Evolutionary conservation across 1,140 invertebrate genomes (phyloP).

Genomic region (Laodelphax striatellus): DNA sequence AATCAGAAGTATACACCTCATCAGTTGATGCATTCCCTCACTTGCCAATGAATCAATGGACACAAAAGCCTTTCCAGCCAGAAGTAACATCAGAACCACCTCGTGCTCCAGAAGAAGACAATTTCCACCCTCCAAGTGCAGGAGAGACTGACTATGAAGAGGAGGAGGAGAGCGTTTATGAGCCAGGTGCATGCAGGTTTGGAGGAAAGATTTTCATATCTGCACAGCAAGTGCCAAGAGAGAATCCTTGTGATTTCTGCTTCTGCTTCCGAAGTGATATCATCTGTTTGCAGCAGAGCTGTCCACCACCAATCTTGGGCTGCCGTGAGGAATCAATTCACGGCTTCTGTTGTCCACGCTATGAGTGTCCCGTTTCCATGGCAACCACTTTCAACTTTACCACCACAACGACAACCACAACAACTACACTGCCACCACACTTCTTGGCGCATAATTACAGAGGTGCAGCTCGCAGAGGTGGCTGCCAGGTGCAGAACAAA

Average conservation of each 20-base stretch:
- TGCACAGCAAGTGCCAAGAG: constrained; percentile 85
- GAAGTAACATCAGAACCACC: constrained; percentile 12
- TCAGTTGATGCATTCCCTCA: background rate
- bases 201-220: constrained; percentile 86
- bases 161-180: constrained; percentile 60
- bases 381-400: constrained; percentile 63
- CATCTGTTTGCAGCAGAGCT: constrained; percentile 88
- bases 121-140: constrained; percentile 25
- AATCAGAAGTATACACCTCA: background rate
- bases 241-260: constrained; percentile 91
- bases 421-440: constrained; percentile 71
- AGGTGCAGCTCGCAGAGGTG: constrained; percentile 54
- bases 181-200: constrained; percentile 80
- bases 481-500: constrained; percentile 71
- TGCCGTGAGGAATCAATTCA: constrained; percentile 83
- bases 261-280: constrained; percentile 95
- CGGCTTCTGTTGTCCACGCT: constrained; percentile 89
- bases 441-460: constrained; percentile 67
- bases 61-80: constrained; percentile 17
- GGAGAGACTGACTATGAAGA: constrained; percentile 51
- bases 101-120: constrained; percentile 14
- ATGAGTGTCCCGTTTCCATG: constrained; percentile 83
- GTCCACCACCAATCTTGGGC: constrained; percentile 80
- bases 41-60: constrained; percentile 13
- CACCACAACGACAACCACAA: constrained; percentile 72